Base-by-base conservation (phyloP, 2,113 vertebrate genomes). In the Aldabrachelys gigantea region DNA sequence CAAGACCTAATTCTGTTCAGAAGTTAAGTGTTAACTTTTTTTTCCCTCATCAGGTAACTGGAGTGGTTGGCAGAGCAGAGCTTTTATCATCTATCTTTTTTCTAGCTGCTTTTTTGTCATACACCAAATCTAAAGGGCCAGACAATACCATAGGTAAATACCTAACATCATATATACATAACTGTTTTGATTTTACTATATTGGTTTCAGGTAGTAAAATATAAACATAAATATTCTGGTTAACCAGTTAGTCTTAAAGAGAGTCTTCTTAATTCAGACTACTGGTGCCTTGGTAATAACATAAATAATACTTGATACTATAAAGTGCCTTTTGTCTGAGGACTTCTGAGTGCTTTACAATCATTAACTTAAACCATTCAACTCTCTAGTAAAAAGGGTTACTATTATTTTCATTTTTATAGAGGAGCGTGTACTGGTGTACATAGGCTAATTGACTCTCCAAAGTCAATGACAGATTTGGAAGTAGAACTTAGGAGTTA, bases 1-100 rank as follows among this genome's bases (percentile, higher is more conserved):
- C 65, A 84, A 86, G 24, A 78, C 29, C 53, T 59, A 91, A 3
- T 85, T 35, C 50, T 84, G 81, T 84, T 84, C n/a, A 72, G 50
- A 72, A 81, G 21, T 75, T 75, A 90, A 90, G 86, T 86, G 12
- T 50, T 59, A 0, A 2, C 29, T 78, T 52, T 56, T 0, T 80
- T 69, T 80, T 53, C 96, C 96, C 22, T 59, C 56, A 95, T 95
- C 96, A 99, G 99, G 99, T 99, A 85, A 99, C 99, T 59, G 99
- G 99, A 89, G 99, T 99, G 56, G 99, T 99, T 50, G 99, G 99
- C 92, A 98, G 99, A 98, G 99, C 99, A 93, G 99, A 99, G 94
- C 99, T 99, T 82, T 97, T 99, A 38, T 99, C 99, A 47, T 99
- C 99, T 49, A 99, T 99, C 89, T 99, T 99, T 96, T 99, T 99